Percentiles rank a stretch among this genome's conserved stretches.
Conservation (phyloP, 2,888 invertebrate species). For the Melinopterus prodromus region DNA sequence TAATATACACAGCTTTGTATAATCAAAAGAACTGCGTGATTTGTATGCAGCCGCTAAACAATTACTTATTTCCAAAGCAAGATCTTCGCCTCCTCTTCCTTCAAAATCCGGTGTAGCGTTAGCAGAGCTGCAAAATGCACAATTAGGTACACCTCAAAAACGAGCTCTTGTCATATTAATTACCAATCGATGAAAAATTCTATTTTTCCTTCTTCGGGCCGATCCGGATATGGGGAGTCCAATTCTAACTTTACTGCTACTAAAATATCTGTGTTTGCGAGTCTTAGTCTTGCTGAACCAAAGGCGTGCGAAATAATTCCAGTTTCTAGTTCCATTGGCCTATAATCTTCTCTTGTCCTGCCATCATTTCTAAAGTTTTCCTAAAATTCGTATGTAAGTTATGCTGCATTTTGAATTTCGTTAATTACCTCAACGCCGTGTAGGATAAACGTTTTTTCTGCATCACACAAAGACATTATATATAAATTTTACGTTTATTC, state of each 20-base stretch:
- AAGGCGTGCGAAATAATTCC: constrained; percentile 85
- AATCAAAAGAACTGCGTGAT: constrained; percentile 78
- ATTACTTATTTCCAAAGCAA: constrained; percentile 85
- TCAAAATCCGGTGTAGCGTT: constrained; percentile 98
- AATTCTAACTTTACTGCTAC: constrained; percentile 93
- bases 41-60: constrained; percentile 83
- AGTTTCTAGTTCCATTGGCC: constrained; percentile 87
- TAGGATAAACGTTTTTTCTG: constrained; percentile 88
- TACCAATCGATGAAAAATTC: constrained; percentile 98
- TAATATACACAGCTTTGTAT: constrained; percentile 81
- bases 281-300: constrained; percentile 83
- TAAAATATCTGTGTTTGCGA: constrained; percentile 93
- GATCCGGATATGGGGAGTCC: constrained; percentile 77
- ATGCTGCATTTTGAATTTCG: too few species aligned
- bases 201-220: constrained; percentile 83
- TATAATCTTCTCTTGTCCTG: constrained; percentile 78
- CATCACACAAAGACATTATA: constrained; percentile 66
- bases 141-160: background rate
- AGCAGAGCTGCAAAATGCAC: constrained; percentile 76
- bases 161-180: constrained; percentile 40
- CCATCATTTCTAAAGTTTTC: constrained; percentile 89
- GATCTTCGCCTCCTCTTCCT: constrained; percentile 92
- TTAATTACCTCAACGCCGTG: constrained; percentile 80
- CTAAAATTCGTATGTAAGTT: constrained; percentile 66
- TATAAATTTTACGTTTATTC: background rate